Base-by-base conservation (phyloP, 2,888 invertebrate genomes). In the Cabera pusaria region DNA sequence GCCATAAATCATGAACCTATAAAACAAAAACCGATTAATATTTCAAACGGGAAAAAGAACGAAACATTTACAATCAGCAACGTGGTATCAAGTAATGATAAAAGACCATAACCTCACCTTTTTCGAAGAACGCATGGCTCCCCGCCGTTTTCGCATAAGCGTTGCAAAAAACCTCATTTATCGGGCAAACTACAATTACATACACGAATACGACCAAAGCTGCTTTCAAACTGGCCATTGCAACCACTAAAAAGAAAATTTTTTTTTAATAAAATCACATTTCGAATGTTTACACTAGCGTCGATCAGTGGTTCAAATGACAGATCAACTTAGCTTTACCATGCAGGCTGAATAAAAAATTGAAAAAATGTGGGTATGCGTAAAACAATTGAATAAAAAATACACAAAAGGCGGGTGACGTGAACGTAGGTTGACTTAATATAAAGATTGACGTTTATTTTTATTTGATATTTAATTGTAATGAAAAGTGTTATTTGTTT, bases 91-190 rank as follows among this genome's bases (percentile, higher is more conserved):
- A 11, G 4, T 1, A 7, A 3, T 4, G 12, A 9, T 14, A 1
- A 9, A 17, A 21, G 5, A 12, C 11, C 19, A 34, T 40, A 45
- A 32, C 28, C 49, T 47, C 25, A 52, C 51, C 29, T 28, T 27
- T 3, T 2, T 23, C 24, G 4, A 12, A 3, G 22, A 16, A 27
- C 18, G 35, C 25, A 5, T 7, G 29, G 20, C 26, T 10, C 9
- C 41, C 35, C 25, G 29, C 8, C n/a, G 31, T 0, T 3, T 36
- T 32, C 22, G 9, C 19, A 5, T 9, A 36, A 22, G 12, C 31
- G n/a, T 35, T 11, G 12, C 29, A 17, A 9, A 18, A 25, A 31
- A 21, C 29, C 28, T 23, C 23, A 9, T 23, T 11, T 10, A 39
- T 19, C 9, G 31, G 17, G 14, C 21, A 29, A 9, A 42, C n/a